Base-by-base conservation (phyloP, 2,888 invertebrate species). In the Trichacis sp. region DNA sequence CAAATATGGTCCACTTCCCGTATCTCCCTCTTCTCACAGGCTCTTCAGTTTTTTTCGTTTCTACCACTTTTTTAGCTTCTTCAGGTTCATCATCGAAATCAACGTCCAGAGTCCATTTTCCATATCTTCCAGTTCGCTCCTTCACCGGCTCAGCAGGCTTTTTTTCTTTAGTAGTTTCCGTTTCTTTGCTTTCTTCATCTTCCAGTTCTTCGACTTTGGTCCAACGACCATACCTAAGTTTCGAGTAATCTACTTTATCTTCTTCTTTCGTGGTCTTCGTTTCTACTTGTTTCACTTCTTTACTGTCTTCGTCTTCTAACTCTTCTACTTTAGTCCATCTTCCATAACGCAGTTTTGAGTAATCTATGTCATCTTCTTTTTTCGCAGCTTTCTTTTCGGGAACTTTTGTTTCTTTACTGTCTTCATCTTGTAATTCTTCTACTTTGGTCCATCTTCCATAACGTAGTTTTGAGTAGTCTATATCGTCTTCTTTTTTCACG, bases 181-280 rank as follows among this genome's bases (percentile, higher is more conserved):
- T 45, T 12, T 30, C 47, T 49, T 56, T 29, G 18, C 40, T 6
- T 59, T 14, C 15, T 8, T 60, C 51, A 48, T 58, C 36, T 36
- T 54, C 29, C 9, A 61, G 50, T 47, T 66, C 61, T 30, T 61
- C 55, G 11, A 58, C 48, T 38, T 57, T 17, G 4, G 65, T 65
- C 65, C 65, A 65, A n/a, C 57, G 57, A 15, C 65, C 65, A n/a
- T 67, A 67, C 12, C 42, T 59, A 57, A 46, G n/a, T 18, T 24
- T 46, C 71, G 53, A 60, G 12, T 40, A 40, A 14, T 40, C 40
- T 8, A 40, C 40, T n/a, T 40, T 15, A 8, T 61, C 54, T n/a
- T 40, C 14, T 4, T 61, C 52, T 82, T 85, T 85, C 81, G 86
- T 85, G 47, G 51, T 70, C 58, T 24, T 36, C 40, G n/a, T 47